phyloP scores from a whole-genome alignment of 37 sponge, comb jelly and placozoan genomes.

The Haliclona indistincta region DNA sequence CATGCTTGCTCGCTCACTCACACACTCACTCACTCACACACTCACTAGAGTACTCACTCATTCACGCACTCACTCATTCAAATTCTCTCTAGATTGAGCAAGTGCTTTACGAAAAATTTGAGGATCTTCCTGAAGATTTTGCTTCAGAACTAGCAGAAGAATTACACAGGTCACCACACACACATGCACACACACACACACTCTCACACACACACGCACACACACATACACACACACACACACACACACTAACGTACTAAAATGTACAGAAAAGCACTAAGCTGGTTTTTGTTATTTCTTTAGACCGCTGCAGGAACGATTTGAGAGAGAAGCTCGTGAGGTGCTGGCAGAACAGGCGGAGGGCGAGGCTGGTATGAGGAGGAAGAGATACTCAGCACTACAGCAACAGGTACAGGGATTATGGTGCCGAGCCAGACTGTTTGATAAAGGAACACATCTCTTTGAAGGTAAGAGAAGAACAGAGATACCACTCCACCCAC shows the following conservation, averaged over 20 bases:
- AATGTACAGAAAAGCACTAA: background rate
- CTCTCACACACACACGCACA: background rate
- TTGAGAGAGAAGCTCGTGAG: slow-evolving; percentile 7
- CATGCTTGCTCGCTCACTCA: too few relatives aligned
- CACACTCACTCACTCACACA: too few relatives aligned
- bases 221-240: background rate
- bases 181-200: background rate
- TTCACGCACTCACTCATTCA: too few relatives aligned
- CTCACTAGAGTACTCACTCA: too few relatives aligned
- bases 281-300: background rate
- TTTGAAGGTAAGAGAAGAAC: slow-evolving; percentile 91
- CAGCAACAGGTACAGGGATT: slow-evolving; percentile 59
- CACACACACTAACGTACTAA: background rate
- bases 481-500: too few relatives aligned
- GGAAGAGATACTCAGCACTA: slow-evolving; percentile 22
- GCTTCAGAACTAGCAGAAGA: background rate
- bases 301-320: slow-evolving; percentile 2
- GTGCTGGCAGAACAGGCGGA: background rate
- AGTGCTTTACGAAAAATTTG: too few relatives aligned
- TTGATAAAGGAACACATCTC: slow-evolving; percentile 54
- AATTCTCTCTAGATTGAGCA: too few relatives aligned
- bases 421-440: slow-evolving; percentile 60
- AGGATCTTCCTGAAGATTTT: too few relatives aligned
- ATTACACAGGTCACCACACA: background rate
- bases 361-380: background rate